Percentiles rank a stretch among this genome's conserved stretches.
phyloP scores from a whole-genome alignment of 1,140 invertebrate genomes.

The Megalopta genalis region DNA sequence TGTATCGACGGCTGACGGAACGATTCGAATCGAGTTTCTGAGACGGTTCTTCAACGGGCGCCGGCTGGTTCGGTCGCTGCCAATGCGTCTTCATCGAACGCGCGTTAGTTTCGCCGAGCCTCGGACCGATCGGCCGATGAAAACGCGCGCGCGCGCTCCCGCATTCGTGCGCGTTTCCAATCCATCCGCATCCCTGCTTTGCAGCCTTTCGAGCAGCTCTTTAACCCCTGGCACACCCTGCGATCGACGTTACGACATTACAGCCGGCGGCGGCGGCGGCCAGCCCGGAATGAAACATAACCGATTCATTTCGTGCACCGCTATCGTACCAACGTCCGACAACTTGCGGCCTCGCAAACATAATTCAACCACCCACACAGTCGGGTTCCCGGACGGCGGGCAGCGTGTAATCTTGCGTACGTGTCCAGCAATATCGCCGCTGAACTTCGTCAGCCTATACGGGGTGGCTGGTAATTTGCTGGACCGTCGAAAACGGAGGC shows the following conservation, averaged over 20 bases:
- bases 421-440: conserved; percentile 8
- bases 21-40: conserved; percentile 2
- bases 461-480: background rate
- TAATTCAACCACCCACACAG: conserved; percentile 32
- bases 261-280: background rate
- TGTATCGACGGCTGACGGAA: background rate
- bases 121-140: background rate
- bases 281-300: conserved; percentile 49
- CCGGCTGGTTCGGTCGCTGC: background rate
- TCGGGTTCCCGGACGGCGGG: background rate
- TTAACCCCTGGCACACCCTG: background rate
- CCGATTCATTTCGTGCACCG: conserved; percentile 35
- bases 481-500: background rate
- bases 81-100: background rate
- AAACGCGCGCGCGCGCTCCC: background rate
- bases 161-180: background rate
- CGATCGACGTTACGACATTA: conserved; percentile 41
- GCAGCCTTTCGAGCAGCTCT: background rate
- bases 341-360: conserved; percentile 35
- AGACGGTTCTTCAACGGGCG: background rate
- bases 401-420: conserved; percentile 35
- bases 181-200: background rate
- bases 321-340: conserved; percentile 36
- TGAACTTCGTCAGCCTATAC: background rate
- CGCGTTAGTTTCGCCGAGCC: background rate